These are phyloP conservation scores for Chymomyza procnemis DNA, from an alignment of 2,888 invertebrate genomes.

Conservation along the genomic window DNA sequence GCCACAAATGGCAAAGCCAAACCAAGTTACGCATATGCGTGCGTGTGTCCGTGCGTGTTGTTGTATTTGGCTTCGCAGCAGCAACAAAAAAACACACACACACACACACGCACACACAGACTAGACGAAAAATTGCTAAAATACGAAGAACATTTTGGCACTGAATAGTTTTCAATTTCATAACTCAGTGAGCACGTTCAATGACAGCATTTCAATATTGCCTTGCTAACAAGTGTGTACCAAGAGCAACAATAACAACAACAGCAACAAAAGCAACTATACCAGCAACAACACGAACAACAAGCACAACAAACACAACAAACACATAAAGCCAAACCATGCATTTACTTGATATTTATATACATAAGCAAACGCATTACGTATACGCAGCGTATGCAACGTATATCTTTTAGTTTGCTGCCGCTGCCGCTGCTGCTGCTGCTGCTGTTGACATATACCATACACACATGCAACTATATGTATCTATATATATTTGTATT, in stretches of 20 bases:
- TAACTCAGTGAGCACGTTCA: constrained; percentile 76
- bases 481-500: constrained; percentile 1
- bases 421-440: neutral
- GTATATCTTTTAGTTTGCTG: neutral
- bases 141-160: constrained; percentile 66
- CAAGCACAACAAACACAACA: neutral
- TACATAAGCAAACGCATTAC: constrained; percentile 31
- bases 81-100: neutral
- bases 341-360: neutral
- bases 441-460: no score
- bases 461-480: constrained; percentile 13
- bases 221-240: constrained; percentile 44
- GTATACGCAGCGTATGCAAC: constrained; percentile 58
- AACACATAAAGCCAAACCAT: constrained; percentile 42
- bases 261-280: neutral
- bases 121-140: constrained; percentile 33
- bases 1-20: neutral
- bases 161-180: constrained; percentile 76
- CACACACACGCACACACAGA: no score
- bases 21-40: neutral
- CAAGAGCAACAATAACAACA: constrained; percentile 15
- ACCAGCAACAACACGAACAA: constrained; percentile 14
- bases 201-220: constrained; percentile 72
- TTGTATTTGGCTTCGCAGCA: neutral
- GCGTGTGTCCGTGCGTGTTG: neutral